Evolutionary conservation across 1,140 invertebrate genomes (phyloP).

Genomic region (Penaeus chinensis): DNA sequence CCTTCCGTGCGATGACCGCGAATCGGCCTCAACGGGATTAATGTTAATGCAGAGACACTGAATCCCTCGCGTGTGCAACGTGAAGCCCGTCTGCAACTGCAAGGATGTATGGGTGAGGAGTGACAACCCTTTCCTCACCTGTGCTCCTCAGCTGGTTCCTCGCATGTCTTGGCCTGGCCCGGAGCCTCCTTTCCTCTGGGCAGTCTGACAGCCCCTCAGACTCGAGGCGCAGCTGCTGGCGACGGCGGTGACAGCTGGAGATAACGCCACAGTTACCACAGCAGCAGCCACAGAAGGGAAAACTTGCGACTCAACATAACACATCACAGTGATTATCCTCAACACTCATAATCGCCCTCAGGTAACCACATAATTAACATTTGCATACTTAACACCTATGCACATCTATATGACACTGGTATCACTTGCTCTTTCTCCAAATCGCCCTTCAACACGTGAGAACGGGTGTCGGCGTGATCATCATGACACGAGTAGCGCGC

Average conservation of each 20-base stretch:
- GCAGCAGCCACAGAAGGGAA: background rate
- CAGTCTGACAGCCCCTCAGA: too few species aligned
- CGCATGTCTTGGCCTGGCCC: slow-evolving; percentile 28
- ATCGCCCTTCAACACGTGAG: slow-evolving; percentile 12
- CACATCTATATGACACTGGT: slow-evolving; percentile 31
- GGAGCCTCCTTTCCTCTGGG: background rate
- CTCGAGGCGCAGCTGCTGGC: too few species aligned
- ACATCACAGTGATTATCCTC: slow-evolving; percentile 23
- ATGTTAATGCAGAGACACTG: too few species aligned
- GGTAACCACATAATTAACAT: slow-evolving; percentile 55
- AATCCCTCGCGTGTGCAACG: too few species aligned
- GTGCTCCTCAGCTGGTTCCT: slow-evolving; percentile 39
- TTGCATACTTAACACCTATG: slow-evolving; percentile 43
- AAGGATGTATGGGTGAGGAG: background rate
- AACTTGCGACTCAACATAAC: slow-evolving; percentile 26
- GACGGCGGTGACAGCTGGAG: too few species aligned
- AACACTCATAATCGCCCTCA: slow-evolving; percentile 49
- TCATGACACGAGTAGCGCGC: slow-evolving; percentile 36
- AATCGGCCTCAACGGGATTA: too few species aligned
- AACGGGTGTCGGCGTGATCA: slow-evolving; percentile 30
- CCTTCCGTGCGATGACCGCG: too few species aligned
- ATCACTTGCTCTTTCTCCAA: slow-evolving; percentile 7
- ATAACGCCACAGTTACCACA: background rate
- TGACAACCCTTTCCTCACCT: slow-evolving; percentile 20
- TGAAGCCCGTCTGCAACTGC: too few species aligned